Percentiles rank a stretch among this genome's conserved stretches.
These are phyloP conservation scores for Anhinga anhinga DNA, from an alignment of 2,113 vertebrate genomes.

Conservation along the genomic window DNA sequence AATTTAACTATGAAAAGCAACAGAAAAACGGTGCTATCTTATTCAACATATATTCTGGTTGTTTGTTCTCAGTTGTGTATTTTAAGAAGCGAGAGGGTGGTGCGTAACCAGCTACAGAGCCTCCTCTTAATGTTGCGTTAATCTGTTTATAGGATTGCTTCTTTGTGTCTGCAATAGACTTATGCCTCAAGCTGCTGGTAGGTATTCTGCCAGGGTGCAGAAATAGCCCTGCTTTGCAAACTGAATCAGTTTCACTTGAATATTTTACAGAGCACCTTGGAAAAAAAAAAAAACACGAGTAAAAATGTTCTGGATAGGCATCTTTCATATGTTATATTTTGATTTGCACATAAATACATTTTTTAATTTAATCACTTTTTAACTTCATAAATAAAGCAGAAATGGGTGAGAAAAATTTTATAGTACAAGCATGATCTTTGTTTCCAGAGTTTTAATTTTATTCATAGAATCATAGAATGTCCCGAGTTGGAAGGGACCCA, in stretches of 20 bases:
- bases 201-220: background rate
- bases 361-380: background rate
- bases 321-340: background rate
- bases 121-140: background rate
- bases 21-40: background rate
- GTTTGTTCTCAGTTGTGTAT: background rate
- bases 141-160: constrained; percentile 5
- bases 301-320: background rate
- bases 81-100: background rate
- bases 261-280: background rate
- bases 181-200: background rate
- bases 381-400: background rate
- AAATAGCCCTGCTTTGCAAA: constrained; percentile 5
- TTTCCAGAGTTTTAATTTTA: background rate
- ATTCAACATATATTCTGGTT: background rate
- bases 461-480: too few relatives aligned
- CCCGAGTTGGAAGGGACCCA: too few relatives aligned
- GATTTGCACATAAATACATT: background rate
- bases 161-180: background rate
- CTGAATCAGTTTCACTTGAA: background rate
- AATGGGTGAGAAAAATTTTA: background rate
- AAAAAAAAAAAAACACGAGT: background rate
- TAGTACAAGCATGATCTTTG: background rate
- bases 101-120: background rate
- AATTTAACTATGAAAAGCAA: background rate